Evolutionary conservation across 2,113 vertebrate genomes (phyloP), one percentile per base, ranked within the genome.

Genomic region (Nothobranchius furzeri): DNA sequence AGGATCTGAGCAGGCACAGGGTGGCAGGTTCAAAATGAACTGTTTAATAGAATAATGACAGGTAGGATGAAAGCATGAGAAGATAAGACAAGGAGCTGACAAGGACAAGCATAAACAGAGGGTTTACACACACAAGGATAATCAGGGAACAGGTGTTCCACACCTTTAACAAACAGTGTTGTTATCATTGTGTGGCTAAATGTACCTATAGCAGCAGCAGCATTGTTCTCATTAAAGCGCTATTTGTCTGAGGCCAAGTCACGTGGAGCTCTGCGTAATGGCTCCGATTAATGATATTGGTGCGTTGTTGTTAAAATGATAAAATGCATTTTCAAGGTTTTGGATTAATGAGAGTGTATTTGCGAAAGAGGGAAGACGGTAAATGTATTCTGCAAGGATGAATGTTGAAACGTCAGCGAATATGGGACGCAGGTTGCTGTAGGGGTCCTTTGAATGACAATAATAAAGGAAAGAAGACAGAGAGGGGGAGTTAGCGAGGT

Each of bases 301-400:
- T 13, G 47, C 64, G 65, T 48, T 74, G 76, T 83, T 83, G 70
- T 79, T 76, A 84, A 79, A 88, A 79, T 73, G 45, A 76, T 56
- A 65, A 77, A 69, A 78, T 75, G 55, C 24, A 0, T 49, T 61
- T 72, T 79, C 63, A 73, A 83, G 81, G 73, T 80, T 83, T 65
- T 43, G 63, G 60, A 64, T 78, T 71, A 75, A 76, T 51, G 62
- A 73, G 57, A 67, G 36, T 37, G 36, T 37, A 7, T 37, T 36
- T 0, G 53, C 53, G 48, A 47, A 75, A 47, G 70, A 53, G 15
- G 12, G 11, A 45, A 62, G 76, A 37, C 50, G 35, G 47, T 78
- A 75, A 87, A 78, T 90, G 67, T 82, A 88, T 90, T 87, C 71
- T 63, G 70, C 64, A 15, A 81, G 62, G 65, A 83, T 79, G 66